These are phyloP conservation scores for Xenopus petersii DNA, from an alignment of 2,797 vertebrate genomes.

Conservation along the genomic window DNA sequence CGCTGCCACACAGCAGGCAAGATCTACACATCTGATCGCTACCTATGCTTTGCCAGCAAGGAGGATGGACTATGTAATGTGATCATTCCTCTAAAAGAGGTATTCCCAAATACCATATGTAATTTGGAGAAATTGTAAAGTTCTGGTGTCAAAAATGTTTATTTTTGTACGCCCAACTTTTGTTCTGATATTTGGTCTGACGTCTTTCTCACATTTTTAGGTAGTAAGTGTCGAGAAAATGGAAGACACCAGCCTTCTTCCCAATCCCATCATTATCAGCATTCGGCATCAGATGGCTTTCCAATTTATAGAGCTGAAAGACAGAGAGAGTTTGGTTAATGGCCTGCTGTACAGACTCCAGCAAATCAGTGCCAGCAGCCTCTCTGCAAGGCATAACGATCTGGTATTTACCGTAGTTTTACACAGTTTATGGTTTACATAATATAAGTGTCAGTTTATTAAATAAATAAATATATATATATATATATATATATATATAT, in stretches of 20 bases:
- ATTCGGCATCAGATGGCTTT: conserved; percentile 87
- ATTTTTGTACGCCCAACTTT: too few species aligned
- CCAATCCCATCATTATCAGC: conserved; percentile 88
- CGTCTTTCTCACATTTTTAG: background rate
- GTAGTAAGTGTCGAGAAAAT: conserved; percentile 90
- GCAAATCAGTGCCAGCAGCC: conserved; percentile 68
- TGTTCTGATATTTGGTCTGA: too few species aligned
- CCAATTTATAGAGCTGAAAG: conserved; percentile 89
- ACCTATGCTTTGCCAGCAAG: conserved; percentile 88
- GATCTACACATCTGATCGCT: conserved; percentile 84
- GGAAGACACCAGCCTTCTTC: conserved; percentile 84
- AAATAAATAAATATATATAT: too few species aligned
- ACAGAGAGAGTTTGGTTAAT: conserved; percentile 80
- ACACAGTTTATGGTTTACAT: too few species aligned
- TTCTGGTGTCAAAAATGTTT: too few species aligned
- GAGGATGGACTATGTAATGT: conserved; percentile 83
- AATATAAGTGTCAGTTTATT: too few species aligned
- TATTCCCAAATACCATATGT: conserved; percentile 43
- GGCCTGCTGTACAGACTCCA: conserved; percentile 71
- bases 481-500: too few species aligned
- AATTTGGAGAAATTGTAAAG: too few species aligned
- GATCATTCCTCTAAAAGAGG: conserved; percentile 87
- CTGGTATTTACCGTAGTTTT: conserved; percentile 30
- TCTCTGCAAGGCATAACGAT: conserved; percentile 43
- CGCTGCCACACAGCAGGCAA: conserved; percentile 86